Evolutionary conservation across 2,797 vertebrate genomes (phyloP).

Genomic region (Chelidonichthys spinosus): DNA sequence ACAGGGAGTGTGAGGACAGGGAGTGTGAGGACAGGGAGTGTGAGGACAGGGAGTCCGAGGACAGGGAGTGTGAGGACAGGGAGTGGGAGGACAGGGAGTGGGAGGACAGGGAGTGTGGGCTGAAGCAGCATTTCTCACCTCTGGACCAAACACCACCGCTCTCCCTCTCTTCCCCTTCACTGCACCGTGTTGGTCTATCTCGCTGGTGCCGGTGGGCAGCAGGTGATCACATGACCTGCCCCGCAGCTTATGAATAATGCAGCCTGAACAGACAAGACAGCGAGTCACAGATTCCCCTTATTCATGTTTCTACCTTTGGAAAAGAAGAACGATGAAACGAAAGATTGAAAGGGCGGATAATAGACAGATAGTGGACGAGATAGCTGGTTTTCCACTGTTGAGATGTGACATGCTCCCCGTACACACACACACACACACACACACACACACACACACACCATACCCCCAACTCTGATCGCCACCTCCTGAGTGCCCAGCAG

Average conservation of each 20-base stretch:
- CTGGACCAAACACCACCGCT: slow-evolving; percentile 48
- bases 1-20: too few species aligned
- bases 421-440: too few species aligned
- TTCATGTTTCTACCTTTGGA: background rate
- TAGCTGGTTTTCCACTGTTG: slow-evolving; percentile 16
- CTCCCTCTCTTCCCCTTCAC: slow-evolving; percentile 32
- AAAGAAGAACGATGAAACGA: slow-evolving; percentile 12
- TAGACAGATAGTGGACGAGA: slow-evolving; percentile 7
- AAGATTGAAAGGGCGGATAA: slow-evolving; percentile 19
- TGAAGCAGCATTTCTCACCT: slow-evolving; percentile 34
- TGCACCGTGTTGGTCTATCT: slow-evolving; percentile 52
- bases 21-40: too few species aligned
- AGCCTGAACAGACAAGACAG: slow-evolving; percentile 87
- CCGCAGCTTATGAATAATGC: slow-evolving; percentile 88
- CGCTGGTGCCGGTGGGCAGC: slow-evolving; percentile 68
- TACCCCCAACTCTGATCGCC: slow-evolving; percentile 36
- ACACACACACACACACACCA: background rate
- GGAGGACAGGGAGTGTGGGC: background rate
- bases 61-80: background rate
- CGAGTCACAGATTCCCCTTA: slow-evolving; percentile 68
- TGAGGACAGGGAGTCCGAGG: too few species aligned
- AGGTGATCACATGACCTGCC: slow-evolving; percentile 73
- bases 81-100: slow-evolving; percentile 5
- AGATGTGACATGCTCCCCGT: slow-evolving; percentile 17
- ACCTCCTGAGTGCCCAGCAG: slow-evolving; percentile 58